A percentile compares a stretch with the other conserved stretches of the same genome.
Evolutionary conservation across 2,888 invertebrate species (phyloP).

Genomic region (Nematopogon swammerdamellus): DNA sequence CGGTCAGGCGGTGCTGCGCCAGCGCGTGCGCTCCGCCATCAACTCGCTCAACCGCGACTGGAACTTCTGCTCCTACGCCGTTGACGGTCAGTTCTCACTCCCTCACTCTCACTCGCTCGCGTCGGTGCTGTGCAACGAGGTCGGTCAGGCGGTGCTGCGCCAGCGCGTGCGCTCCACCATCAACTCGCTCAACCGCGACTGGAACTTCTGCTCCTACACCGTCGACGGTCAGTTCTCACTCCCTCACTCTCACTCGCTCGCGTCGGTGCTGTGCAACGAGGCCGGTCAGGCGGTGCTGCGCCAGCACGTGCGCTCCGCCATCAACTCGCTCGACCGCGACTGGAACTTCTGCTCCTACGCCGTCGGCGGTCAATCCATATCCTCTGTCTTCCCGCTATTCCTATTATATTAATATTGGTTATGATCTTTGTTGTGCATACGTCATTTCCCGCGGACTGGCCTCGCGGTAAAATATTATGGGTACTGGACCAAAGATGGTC

Average conservation of each 20-base stretch:
- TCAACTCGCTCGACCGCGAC: constrained; percentile 87
- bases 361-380: constrained; percentile 65
- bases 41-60: constrained; percentile 91
- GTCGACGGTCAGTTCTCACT: constrained; percentile 67
- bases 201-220: constrained; percentile 95
- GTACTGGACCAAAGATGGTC: too few species aligned
- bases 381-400: too few species aligned
- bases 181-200: constrained; percentile 87
- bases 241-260: not conserved
- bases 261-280: constrained; percentile 23
- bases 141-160: constrained; percentile 87
- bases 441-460: too few species aligned
- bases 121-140: constrained; percentile 38
- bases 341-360: constrained; percentile 97
- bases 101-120: not conserved
- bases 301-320: constrained; percentile 84
- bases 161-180: constrained; percentile 88
- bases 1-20: constrained; percentile 86
- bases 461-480: too few species aligned
- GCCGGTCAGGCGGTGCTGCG: constrained; percentile 90
- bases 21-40: constrained; percentile 85
- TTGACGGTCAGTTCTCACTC: constrained; percentile 67
- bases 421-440: too few species aligned
- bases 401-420: too few species aligned
- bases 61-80: constrained; percentile 93